Base-by-base conservation (phyloP, 1,140 invertebrate species). In the Bombus impatiens region DNA sequence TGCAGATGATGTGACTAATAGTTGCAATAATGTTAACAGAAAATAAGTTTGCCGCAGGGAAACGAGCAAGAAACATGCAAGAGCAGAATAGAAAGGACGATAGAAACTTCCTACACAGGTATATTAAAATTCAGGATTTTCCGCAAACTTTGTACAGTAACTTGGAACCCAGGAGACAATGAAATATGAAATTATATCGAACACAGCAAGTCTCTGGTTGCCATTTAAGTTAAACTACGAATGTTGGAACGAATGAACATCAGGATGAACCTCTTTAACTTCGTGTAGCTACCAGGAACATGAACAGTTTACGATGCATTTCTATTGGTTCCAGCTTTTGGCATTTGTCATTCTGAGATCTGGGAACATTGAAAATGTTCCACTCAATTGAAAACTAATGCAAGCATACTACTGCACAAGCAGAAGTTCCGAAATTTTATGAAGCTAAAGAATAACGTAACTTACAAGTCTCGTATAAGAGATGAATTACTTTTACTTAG, bases 131-230 rank as follows among this genome's bases (percentile, higher is more conserved):
- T 82, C 84, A 86, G 70, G 47, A 78, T 47, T 79, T 59, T 42
- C 53, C 65, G 42, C 62, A 80, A 85, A 78, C 75, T 87, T 86
- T 10, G 35, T 22, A 32, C 71, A 8, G 57, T 12, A 40, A 62
- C 57, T 62, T 22, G 71, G 44, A 74, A 76, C 76, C 40, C 72
- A 13, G 62, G 75, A 90, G 82, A 88, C 88, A 86, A 84, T 88
- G 78, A 86, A 86, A 88, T 81, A 81, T 82, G 84, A 90, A 90
- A 87, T 90, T 90, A 90, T 90, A 84, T 89, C 80, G 84, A 89
- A 87, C 59, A 13, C 59, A 83, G 57, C 65, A 59, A 18, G 37
- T 42, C 18, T 68, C 53, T 40, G 25, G 57, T 70, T 78, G 53
- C 65, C 18, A 40, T 79, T 84, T n/a, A 40, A 79, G 25, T 84